These are phyloP conservation scores for Leptodactylus fuscus DNA, from an alignment of 2,113 vertebrate species.

Conservation along the genomic window DNA sequence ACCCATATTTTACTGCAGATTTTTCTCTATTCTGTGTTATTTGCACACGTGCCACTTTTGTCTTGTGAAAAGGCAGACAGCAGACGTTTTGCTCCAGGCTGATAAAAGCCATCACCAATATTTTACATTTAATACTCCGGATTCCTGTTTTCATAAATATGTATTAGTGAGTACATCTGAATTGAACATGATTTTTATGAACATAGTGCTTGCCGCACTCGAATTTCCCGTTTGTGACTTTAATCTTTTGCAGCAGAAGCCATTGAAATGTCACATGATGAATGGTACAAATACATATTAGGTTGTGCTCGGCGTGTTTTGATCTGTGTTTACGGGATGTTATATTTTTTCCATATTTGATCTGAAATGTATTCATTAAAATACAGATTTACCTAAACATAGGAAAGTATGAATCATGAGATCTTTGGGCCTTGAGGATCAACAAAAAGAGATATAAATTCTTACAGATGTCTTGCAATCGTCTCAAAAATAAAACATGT, in stretches of 20 bases:
- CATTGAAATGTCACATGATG: constrained; percentile 51
- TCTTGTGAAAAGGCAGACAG: constrained; percentile 7
- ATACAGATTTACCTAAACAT: not conserved
- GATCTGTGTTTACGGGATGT: no score
- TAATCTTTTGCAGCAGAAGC: constrained; percentile 44
- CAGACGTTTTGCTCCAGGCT: constrained; percentile 36
- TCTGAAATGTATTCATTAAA: not conserved
- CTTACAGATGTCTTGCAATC: no score
- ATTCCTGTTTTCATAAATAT: constrained; percentile 49
- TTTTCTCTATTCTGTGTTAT: not conserved
- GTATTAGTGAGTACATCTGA: constrained; percentile 48
- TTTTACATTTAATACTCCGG: constrained; percentile 44
- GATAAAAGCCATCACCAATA: constrained; percentile 26
- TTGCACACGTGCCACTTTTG: constrained; percentile 10
- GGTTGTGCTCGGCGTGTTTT: constrained; percentile 24
- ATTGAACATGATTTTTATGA: constrained; percentile 50
- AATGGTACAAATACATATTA: constrained; percentile 38
- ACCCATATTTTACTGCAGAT: not conserved
- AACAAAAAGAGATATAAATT: no score
- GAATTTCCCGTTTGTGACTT: constrained; percentile 39
- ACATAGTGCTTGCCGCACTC: constrained; percentile 19
- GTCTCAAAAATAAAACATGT: not conserved
- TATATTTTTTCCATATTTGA: constrained; percentile 10
- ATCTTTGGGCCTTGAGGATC: not conserved
- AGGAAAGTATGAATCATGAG: not conserved